Evolutionary conservation across 37 sponge, comb jelly and placozoan genomes (phyloP).

Genomic region (Ianthella basta): DNA sequence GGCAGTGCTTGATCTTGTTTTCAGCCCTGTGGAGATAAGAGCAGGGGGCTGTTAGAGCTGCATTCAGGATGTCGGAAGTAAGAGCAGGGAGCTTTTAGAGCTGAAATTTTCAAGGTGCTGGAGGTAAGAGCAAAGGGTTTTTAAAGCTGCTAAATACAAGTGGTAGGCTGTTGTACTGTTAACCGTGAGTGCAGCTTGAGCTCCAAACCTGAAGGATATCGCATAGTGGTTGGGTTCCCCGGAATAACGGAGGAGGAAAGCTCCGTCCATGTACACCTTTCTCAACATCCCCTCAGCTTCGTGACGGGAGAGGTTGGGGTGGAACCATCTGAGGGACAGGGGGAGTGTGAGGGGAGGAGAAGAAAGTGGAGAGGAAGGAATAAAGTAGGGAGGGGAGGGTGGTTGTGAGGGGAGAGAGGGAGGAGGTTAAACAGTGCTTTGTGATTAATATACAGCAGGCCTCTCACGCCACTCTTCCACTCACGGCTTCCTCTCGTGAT

Average conservation of each 20-base stretch:
- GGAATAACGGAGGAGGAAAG: conserved; percentile 89
- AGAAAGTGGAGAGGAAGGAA: background rate
- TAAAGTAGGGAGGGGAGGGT: background rate
- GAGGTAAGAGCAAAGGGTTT: too few species aligned
- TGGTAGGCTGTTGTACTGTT: too few species aligned
- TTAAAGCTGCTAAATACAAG: too few species aligned
- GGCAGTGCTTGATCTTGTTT: conserved; percentile 87
- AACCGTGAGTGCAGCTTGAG: too few species aligned
- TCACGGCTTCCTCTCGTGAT: conserved; percentile 42
- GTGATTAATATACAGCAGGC: too few species aligned
- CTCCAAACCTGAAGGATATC: conserved; percentile 83
- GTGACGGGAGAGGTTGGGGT: conserved; percentile 63
- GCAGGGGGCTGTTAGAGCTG: too few species aligned
- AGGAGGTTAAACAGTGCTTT: too few species aligned
- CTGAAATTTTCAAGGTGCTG: too few species aligned
- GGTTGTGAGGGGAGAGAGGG: background rate
- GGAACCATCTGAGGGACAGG: conserved; percentile 89
- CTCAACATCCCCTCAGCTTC: conserved; percentile 94
- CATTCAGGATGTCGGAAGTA: too few species aligned
- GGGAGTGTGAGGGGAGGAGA: too few species aligned
- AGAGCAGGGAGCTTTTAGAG: too few species aligned
- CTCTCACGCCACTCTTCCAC: too few species aligned
- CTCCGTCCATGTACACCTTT: conserved; percentile 92
- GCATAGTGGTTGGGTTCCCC: conserved; percentile 63
- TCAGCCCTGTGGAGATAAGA: conserved; percentile 66